Base-by-base conservation (phyloP, 1,140 invertebrate genomes). In the Parasteatoda tepidariorum region DNA sequence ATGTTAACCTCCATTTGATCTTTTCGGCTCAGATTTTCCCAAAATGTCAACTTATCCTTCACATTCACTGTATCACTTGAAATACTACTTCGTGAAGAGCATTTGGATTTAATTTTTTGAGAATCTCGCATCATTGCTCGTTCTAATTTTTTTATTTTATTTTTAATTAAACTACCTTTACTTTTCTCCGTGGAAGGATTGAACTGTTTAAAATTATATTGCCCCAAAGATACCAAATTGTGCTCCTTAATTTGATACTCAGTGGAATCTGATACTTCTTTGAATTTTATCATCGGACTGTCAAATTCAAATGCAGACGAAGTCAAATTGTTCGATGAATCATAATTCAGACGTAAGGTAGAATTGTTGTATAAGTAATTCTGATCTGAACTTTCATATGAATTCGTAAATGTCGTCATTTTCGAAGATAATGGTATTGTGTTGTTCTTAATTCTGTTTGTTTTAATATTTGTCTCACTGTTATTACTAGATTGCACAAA, bases 131-230 rank as follows among this genome's bases (percentile, higher is more conserved):
- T 57, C 13, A 48, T 18, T 24, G 68, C 22, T 11, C 24, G 64
- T 83, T 83, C 68, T 59, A 67, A 74, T 3, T 70, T 15, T 28
- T 7, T 34, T 33, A 83, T 74, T 34, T 33, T 55, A 31, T 38
- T 54, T 38, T 74, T 83, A 13, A 83, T 57, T 24, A 18, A 22
- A 11, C 34, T 66, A 4, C 24, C 18, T 38, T 18, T 41, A 31
- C 74, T n/a, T 48, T 18, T 66, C 38, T 24, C 48, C 2, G 28
- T 0, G 11, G 48, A 5, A 26, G 68, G 81, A 62, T 70, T 71
- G 62, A 82, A 82, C 15, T 82, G 78, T 33, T 71, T 82, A 26
- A 41, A 82, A 30, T 59, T 59, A 3, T 61, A 71, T 9, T 82
- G 66, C 2, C 67, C 41, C 6, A 79, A 3, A 18, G 64, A 7